Evolutionary conservation across 2,888 invertebrate genomes (phyloP).

Genomic region (Eristalinus aeneus): DNA sequence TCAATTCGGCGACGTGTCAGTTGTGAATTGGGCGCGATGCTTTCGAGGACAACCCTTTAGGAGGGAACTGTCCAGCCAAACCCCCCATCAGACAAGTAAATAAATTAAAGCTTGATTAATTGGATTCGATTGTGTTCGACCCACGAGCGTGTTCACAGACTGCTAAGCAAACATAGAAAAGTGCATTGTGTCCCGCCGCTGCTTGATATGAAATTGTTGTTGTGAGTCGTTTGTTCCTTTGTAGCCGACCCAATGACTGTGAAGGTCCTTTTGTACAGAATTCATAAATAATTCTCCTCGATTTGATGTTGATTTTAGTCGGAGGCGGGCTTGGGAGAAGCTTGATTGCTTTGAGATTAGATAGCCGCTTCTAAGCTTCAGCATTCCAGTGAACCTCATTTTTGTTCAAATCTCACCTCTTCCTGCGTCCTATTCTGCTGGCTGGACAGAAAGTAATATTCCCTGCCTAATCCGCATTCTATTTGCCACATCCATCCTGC

Average conservation of each 20-base stretch:
- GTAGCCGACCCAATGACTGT: not conserved
- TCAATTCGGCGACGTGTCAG: constrained; percentile 33
- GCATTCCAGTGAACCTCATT: too few species aligned
- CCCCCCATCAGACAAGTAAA: constrained; percentile 25
- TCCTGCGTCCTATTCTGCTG: too few species aligned
- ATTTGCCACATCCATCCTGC: not conserved
- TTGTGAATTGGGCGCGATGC: not conserved
- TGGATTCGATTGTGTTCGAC: constrained; percentile 8
- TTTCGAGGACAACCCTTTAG: not conserved
- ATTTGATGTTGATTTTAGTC: not conserved
- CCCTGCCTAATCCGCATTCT: not conserved
- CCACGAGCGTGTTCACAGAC: constrained; percentile 9
- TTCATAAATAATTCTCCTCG: not conserved
- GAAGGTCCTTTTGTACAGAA: not conserved
- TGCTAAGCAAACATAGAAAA: constrained; percentile 28
- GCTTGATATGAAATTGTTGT: not conserved
- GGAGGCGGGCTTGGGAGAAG: not conserved
- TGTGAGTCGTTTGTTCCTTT: not conserved
- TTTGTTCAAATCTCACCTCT: too few species aligned
- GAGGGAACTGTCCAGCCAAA: not conserved
- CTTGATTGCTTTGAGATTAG: too few species aligned
- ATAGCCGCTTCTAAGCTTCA: too few species aligned
- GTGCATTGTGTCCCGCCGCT: not conserved
- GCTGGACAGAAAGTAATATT: not conserved
- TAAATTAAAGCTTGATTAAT: constrained; percentile 39